Evolutionary conservation across 2,113 vertebrate genomes (phyloP).

Genomic region (Ciconia stormi): DNA sequence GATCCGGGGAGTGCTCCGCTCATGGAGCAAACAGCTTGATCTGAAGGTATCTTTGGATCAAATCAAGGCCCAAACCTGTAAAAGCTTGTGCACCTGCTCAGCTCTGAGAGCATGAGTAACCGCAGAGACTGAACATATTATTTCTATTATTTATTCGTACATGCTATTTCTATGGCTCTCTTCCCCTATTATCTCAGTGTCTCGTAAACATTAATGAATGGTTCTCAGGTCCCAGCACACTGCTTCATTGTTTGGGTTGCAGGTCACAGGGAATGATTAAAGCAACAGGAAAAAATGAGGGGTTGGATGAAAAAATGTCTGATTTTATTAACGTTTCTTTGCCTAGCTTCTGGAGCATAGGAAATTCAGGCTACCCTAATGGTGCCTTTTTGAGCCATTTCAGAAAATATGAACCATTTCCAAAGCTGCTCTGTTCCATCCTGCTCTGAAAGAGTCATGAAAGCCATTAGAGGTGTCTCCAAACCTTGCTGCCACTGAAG

Average conservation of each 20-base stretch:
- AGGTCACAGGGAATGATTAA: neutral
- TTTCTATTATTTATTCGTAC: neutral
- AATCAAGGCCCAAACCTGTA: neutral
- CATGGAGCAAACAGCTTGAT: neutral
- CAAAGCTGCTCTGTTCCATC: neutral
- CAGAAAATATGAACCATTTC: neutral
- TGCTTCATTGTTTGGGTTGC: neutral
- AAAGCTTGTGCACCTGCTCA: neutral
- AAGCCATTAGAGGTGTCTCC: neutral
- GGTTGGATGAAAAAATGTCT: neutral
- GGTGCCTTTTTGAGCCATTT: neutral
- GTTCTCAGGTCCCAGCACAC: neutral
- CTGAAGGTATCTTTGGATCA: neutral
- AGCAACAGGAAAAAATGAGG: neutral
- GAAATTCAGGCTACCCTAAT: neutral
- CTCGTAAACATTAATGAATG: slow-evolving; percentile 14
- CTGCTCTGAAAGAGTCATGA: neutral
- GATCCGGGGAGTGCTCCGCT: neutral
- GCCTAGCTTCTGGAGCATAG: neutral
- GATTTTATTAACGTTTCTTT: neutral
- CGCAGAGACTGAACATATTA: neutral
- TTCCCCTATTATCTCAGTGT: neutral
- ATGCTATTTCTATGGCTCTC: neutral
- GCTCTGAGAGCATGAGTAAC: neutral
- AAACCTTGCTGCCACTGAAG: neutral